Conservation (phyloP, 2,797 vertebrate species). For the Platyrinchus mystaceus region DNA sequence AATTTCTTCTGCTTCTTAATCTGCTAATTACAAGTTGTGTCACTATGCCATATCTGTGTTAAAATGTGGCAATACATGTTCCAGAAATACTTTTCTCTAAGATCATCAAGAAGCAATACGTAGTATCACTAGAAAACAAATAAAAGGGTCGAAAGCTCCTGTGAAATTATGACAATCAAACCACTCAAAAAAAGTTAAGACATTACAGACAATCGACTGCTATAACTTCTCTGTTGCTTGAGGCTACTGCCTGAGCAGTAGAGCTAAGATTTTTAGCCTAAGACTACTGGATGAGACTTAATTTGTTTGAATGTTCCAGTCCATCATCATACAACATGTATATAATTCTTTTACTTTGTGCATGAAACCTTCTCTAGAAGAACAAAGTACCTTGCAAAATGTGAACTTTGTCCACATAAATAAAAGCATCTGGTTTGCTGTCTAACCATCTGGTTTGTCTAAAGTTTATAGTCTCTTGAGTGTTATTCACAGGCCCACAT, state of each 20-base stretch:
- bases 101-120: background rate
- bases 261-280: background rate
- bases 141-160: background rate
- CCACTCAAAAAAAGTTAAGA: background rate
- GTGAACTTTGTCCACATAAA: slow-evolving; percentile 72
- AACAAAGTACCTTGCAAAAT: slow-evolving; percentile 61
- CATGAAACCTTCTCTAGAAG: slow-evolving; percentile 15
- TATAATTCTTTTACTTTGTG: background rate
- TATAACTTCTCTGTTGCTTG: background rate
- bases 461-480: slow-evolving; percentile 73
- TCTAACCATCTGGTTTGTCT: slow-evolving; percentile 72
- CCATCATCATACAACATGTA: background rate
- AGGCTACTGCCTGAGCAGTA: background rate
- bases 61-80: background rate
- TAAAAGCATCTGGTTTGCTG: slow-evolving; percentile 72
- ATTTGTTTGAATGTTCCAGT: slow-evolving; percentile 71
- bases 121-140: background rate
- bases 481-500: slow-evolving; percentile 66
- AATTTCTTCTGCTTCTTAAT: background rate
- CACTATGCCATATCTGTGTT: background rate
- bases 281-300: slow-evolving; percentile 82
- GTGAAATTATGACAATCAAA: background rate
- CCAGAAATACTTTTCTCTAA: background rate
- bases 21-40: background rate
- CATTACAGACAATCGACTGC: background rate